Percentiles rank a stretch among this genome's conserved stretches.
Evolutionary conservation across 2,888 invertebrate genomes (phyloP).

Genomic region (Parnassius apollo): DNA sequence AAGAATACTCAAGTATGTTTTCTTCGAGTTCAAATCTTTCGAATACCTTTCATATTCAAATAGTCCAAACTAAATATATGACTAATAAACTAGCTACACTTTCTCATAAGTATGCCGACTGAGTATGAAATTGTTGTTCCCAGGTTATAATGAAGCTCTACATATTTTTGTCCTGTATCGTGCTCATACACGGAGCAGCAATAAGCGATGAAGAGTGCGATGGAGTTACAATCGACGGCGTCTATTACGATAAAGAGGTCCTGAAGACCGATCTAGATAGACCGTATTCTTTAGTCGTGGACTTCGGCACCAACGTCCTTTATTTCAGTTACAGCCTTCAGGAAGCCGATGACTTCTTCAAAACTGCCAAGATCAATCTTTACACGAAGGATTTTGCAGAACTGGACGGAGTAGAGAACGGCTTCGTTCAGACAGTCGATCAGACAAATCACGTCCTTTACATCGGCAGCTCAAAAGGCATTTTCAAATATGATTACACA

Average conservation of each 20-base stretch:
- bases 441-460: slow-evolving; percentile 51
- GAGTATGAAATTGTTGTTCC: slow-evolving; percentile 26
- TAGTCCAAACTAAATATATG: too few relatives aligned
- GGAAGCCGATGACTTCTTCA: slow-evolving; percentile 45
- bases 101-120: not conserved
- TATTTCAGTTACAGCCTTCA: slow-evolving; percentile 60
- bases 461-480: slow-evolving; percentile 58
- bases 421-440: slow-evolving; percentile 62
- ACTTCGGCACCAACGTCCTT: slow-evolving; percentile 51
- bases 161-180: slow-evolving; percentile 38
- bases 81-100: too few relatives aligned
- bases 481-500: slow-evolving; percentile 39
- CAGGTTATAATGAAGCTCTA: slow-evolving; percentile 42
- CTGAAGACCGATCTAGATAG: slow-evolving; percentile 50
- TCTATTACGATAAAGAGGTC: slow-evolving; percentile 49
- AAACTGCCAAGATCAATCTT: slow-evolving; percentile 52
- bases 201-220: slow-evolving; percentile 42
- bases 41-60: too few relatives aligned
- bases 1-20: too few relatives aligned
- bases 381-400: slow-evolving; percentile 52
- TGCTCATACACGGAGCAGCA: slow-evolving; percentile 43
- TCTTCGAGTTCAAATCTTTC: too few relatives aligned
- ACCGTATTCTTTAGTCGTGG: slow-evolving; percentile 56
- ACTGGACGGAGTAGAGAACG: slow-evolving; percentile 50
- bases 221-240: slow-evolving; percentile 44